phyloP scores from a whole-genome alignment of 1,140 invertebrate genomes.

The Akabosia matsudoensis region DNA sequence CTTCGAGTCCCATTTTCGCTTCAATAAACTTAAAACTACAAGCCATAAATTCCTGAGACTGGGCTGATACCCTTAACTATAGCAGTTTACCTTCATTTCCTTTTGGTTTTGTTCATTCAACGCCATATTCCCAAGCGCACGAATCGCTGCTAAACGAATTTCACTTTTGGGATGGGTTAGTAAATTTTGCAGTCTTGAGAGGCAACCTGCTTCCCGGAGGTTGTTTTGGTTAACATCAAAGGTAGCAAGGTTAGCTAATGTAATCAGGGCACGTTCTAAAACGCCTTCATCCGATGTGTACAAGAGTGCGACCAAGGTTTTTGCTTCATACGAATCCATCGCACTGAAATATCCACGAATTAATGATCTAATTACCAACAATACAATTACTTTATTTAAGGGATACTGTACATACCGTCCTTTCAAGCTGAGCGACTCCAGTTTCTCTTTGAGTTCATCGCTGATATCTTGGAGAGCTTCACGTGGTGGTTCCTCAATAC shows the following conservation, averaged over 20 bases:
- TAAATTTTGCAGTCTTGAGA: conserved; percentile 54
- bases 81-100: conserved; percentile 56
- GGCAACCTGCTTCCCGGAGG: conserved; percentile 57
- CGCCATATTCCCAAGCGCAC: conserved; percentile 57
- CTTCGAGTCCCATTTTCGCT: no score
- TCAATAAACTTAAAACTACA: no score
- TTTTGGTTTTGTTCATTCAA: conserved; percentile 58
- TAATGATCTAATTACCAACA: background rate
- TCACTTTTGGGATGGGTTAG: conserved; percentile 50
- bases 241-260: conserved; percentile 46
- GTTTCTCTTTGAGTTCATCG: conserved; percentile 49
- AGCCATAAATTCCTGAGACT: no score
- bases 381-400: background rate
- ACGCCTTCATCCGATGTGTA: conserved; percentile 55
- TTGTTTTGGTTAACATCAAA: conserved; percentile 53
- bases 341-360: conserved; percentile 49
- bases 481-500: conserved; percentile 39
- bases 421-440: conserved; percentile 49
- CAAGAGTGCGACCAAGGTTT: conserved; percentile 57
- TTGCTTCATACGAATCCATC: conserved; percentile 56
- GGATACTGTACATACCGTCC: conserved; percentile 44
- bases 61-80: no score
- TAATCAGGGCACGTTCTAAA: conserved; percentile 56
- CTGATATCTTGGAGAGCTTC: conserved; percentile 50
- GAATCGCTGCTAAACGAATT: conserved; percentile 52